Evolutionary conservation across 2,797 vertebrate genomes (phyloP), one percentile per base, ranked within the genome.

Genomic region (Acipenser oxyrinchus): DNA sequence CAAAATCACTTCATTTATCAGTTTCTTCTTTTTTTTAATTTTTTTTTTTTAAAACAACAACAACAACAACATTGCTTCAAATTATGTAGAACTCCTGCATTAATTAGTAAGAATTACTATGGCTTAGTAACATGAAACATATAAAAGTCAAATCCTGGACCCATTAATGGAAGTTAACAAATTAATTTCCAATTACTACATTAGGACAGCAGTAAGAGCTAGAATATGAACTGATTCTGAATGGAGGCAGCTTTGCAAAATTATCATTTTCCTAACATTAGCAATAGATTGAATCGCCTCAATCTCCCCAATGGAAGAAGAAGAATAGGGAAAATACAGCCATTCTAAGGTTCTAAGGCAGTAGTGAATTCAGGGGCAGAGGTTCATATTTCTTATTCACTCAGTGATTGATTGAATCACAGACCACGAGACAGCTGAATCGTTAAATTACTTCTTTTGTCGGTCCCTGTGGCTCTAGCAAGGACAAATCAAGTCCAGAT

Each of bases 141-240:
- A 3, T 37, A 37, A 37, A 37, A 37, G 23, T 37, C 23, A 37
- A 37, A 37, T 37, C 23, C 23, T 37, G 23, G 78, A 79, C 48
- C 65, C 64, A 70, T 74, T 83, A 86, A 84, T 83, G 71, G 78
- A 81, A 86, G 80, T 85, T 86, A 84, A 87, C 83, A 79, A 77
- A 76, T 84, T 84, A 88, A 89, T 37, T 88, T 89, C 87, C 87
- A 87, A 92, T 90, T 92, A 93, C 82, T 82, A 90, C 87, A 90
- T 93, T 89, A 91, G 81, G 76, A 69, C 72, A 74, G 77, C 81
- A 82, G 84, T 13, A 11, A 58, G 6, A 91, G 90, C 83, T 88
- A 89, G 90, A 93, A 90, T 89, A 88, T 88, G 91, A 89, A 86
- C 89, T 80, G 84, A 86, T 89, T 87, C 88, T 90, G 90, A 93